Base-by-base conservation (phyloP, 2,113 vertebrate genomes). In the Callorhinus ursinus region DNA sequence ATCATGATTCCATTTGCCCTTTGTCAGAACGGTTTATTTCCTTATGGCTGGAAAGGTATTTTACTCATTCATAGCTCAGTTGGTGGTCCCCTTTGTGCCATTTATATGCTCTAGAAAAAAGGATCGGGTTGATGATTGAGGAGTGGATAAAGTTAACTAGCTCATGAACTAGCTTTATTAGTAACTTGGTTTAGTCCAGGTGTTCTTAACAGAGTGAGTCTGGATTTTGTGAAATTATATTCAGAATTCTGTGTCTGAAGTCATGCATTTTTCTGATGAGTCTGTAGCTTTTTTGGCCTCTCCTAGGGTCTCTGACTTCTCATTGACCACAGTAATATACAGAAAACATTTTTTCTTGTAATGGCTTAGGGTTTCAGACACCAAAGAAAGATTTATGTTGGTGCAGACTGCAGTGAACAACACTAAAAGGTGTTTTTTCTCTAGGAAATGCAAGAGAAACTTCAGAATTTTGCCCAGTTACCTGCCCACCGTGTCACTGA, bases 391-490 rank as follows among this genome's bases (percentile, higher is more conserved):
- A 77, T 80, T 80, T 80, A 5, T 11, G 5, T 26, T 16, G 67
- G 79, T 65, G 69, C 61, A 88, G 18, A 22, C 46, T 55, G 9
- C 33, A 57, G 61, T 55, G 21, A 63, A 59, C 77, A 81, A 1
- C 6, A 14, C 94, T 97, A 26, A 88, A 53, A 53, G 12, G 6
- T 88, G 19, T 79, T 46, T 97, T 31, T 97, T 72, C 90, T 95
- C 26, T 90, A 99, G 99, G 99, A 98, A 89, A 99, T 99, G 99
- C 99, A 98, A 77, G 97, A 96, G 12, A 98, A 99, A n/a, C 98
- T 99, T 24, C 98, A 99, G 98, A 98, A 95, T 18, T 99, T 99
- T 93, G 98, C 99, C 67, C 98, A 98, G 94, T 97, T 96, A 1
- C 97, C 96, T 6, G 98, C 98, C 26, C 99, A 99, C 96, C 98